Evolutionary conservation across 2,888 invertebrate species (phyloP), one percentile per base, ranked within the genome.

Genomic region (Entomobrya proxima): DNA sequence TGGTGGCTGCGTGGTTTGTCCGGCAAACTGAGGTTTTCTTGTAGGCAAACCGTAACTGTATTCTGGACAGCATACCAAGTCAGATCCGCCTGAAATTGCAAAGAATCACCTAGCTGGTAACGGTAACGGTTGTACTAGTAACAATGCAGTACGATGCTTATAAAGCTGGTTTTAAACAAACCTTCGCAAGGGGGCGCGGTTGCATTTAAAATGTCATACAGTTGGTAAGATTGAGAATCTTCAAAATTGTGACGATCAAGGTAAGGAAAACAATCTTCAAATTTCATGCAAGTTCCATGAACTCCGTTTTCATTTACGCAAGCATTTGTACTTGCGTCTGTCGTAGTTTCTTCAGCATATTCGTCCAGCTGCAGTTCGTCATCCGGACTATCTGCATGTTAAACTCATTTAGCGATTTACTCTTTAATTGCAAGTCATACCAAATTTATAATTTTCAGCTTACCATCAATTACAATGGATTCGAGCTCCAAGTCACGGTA

Each of bases 221-320:
- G 37, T 15, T 75, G 55, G 11, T 64, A 72, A 13, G 30, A 21
- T 2, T 82, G 32, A 24, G 64, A 69, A 30, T 77, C 67, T 18
- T 75, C 85, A 24, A 47, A 50, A 6, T 74, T n/a, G 27, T 32
- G 13, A 18, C 21, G 35, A 75, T 44, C 13, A 2, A 64, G 47
- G 24, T 86, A 87, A 1, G 88, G 88, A 64, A 80, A 88, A 27
- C 88, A 88, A 21, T 86, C 50, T 15, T 74, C 86, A 1, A 84
- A 72, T 7, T 64, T 76, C 7, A 67, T 74, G 52, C 88, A 88
- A 6, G 27, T 80, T 50, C 88, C 88, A 27, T 7, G 11, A 4
- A 58, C 72, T 6, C 87, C 87, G 4, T 37, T 50, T 0, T 64
- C 9, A 27, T 77, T 80, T 11, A 47, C 32, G 24, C 88, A 88